Conservation (phyloP, 1,140 invertebrate genomes). For the Dufourea novaeangliae region DNA sequence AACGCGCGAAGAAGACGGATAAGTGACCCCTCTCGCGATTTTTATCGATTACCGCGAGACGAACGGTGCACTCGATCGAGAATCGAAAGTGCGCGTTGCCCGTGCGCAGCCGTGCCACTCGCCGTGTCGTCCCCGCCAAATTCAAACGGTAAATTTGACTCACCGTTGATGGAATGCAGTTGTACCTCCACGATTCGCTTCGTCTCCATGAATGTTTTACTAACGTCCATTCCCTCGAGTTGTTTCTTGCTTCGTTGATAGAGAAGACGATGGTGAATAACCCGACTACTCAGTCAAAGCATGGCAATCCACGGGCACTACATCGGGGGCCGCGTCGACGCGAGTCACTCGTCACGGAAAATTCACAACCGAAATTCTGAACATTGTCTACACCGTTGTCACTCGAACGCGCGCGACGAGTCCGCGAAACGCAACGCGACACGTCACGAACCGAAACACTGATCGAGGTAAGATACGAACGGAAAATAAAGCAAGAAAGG, state of each 20-base stretch:
- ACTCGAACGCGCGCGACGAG: conserved; percentile 59
- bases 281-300: conserved; percentile 75
- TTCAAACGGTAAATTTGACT: too few species aligned
- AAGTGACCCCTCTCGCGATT: too few species aligned
- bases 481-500: neutral
- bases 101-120: neutral
- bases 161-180: neutral
- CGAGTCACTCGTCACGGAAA: conserved; percentile 74
- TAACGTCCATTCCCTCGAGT: neutral
- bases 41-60: neutral
- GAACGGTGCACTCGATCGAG: neutral
- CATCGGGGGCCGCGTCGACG: conserved; percentile 72
- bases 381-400: conserved; percentile 76
- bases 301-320: conserved; percentile 77
- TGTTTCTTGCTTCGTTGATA: too few species aligned
- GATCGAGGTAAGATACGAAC: neutral
- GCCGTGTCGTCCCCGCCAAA: conserved; percentile 8
- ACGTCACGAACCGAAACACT: neutral
- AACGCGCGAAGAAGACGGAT: neutral
- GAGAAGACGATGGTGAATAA: too few species aligned
- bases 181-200: neutral
- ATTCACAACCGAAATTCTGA: conserved; percentile 80
- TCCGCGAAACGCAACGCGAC: conserved; percentile 1
- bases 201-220: neutral
- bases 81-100: neutral